Base-by-base conservation (phyloP, 2,888 invertebrate species). In the Hydriomena furcata region DNA sequence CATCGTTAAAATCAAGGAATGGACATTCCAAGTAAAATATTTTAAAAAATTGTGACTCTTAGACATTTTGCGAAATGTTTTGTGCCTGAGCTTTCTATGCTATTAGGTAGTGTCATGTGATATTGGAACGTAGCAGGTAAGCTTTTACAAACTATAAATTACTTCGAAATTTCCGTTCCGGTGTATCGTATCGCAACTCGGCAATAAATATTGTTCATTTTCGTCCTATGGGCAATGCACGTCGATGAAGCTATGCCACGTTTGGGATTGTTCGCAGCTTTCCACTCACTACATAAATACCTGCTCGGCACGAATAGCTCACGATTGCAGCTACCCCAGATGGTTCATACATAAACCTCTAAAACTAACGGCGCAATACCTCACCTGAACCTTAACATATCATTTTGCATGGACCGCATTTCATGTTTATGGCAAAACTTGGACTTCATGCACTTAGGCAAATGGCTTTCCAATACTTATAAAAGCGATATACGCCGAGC, bases 391-490 rank as follows among this genome's bases (percentile, higher is more conserved):
- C 84, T 84, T 78, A 82, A 85, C 85, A 85, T 85, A 87, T 88
- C 86, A 87, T 84, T 82, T 82, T 80, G 78, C 74, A 76, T 75
- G 73, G 73, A 79, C 78, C 84, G 84, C 88, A 82, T 84, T 84
- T 88, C 85, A 87, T 86, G 88, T 86, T 88, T 88, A 90, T 87
- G 77, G 84, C 79, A 79, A 86, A 90, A 88, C 84, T 89, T 88
- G 77, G 79, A 82, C 84, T 86, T 79, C 82, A 80, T 86, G 87
- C 87, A 89, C 89, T 90, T 86, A 90, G 76, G 84, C 75, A 86
- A 90, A 89, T 90, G 86, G 87, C 76, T 88, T 90, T 87, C 83
- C 86, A 84, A 90, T 89, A 88, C 83, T 87, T 87, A 82, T 81
- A 85, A 84, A 70, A 79, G 78, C 76, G 66, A 73, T 82, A 79